phyloP scores from a whole-genome alignment of 2,888 invertebrate species.

The Amphiduros pacificus region DNA sequence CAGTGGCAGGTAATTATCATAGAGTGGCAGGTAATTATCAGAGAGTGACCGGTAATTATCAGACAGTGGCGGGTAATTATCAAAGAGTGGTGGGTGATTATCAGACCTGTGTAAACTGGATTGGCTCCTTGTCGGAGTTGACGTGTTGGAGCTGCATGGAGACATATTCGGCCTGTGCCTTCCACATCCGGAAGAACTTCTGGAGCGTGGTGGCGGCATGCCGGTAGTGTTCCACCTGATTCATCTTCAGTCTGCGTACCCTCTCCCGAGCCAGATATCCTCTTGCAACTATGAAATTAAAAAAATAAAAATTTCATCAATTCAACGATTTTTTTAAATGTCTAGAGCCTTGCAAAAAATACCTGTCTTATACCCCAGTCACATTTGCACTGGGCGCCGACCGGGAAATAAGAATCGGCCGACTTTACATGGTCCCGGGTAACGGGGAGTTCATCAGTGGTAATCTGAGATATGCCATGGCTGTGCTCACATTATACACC shows the following conservation, averaged over 20 bases:
- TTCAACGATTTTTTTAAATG: neutral
- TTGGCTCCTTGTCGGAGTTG: conserved; percentile 74
- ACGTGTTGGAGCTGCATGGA: conserved; percentile 69
- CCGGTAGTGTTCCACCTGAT: neutral
- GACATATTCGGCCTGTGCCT: conserved; percentile 15
- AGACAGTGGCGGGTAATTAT: too few species aligned
- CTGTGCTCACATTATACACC: too few species aligned
- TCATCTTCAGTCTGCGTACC: conserved; percentile 1
- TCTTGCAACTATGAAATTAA: conserved; percentile 12
- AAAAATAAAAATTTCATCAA: neutral
- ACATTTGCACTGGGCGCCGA: too few species aligned
- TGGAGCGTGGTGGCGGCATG: conserved; percentile 68
- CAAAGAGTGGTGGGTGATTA: neutral
- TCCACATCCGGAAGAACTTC: conserved; percentile 80
- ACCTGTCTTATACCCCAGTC: too few species aligned
- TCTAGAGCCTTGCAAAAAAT: too few species aligned
- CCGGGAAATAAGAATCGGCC: too few species aligned
- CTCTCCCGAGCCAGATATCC: conserved; percentile 14
- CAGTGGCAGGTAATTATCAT: too few species aligned
- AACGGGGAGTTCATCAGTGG: too few species aligned
- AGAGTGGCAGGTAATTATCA: too few species aligned
- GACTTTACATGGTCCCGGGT: too few species aligned
- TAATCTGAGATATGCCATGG: too few species aligned
- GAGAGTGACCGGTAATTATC: too few species aligned
- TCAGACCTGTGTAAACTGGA: neutral